A percentile compares a stretch with the other conserved stretches of the same genome.
These are phyloP conservation scores for Cirrhinus molitorella DNA, from an alignment of 2,797 vertebrate species.

Conservation along the genomic window DNA sequence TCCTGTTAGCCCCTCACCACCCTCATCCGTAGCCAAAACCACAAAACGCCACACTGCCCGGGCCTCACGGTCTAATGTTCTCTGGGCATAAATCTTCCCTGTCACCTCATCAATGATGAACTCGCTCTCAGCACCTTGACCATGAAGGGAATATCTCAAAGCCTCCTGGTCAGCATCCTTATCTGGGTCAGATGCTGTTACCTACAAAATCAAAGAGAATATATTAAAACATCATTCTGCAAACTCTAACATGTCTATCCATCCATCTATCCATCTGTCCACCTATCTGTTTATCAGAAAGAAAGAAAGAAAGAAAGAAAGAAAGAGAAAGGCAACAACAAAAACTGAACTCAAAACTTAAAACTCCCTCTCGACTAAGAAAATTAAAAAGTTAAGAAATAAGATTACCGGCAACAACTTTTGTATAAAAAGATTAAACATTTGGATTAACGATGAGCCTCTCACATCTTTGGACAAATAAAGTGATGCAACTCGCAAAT, in stretches of 20 bases:
- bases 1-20: slow-evolving; percentile 89
- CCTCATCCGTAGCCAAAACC: slow-evolving; percentile 89
- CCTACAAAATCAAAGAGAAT: slow-evolving; percentile 75
- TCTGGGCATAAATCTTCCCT: slow-evolving; percentile 87
- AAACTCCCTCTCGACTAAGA: neutral
- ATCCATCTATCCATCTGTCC: neutral
- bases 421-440: neutral
- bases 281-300: neutral
- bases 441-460: neutral
- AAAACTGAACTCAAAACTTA: neutral
- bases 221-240: slow-evolving; percentile 28
- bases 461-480: slow-evolving; percentile 19
- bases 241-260: neutral
- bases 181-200: slow-evolving; percentile 89
- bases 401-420: neutral
- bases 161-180: slow-evolving; percentile 84
- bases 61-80: slow-evolving; percentile 86
- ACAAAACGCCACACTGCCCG: slow-evolving; percentile 90
- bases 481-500: slow-evolving; percentile 34
- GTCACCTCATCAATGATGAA: slow-evolving; percentile 90
- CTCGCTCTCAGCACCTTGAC: slow-evolving; percentile 86
- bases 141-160: slow-evolving; percentile 89
- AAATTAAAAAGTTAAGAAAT: neutral
- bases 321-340: too few relatives aligned
- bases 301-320: neutral